These are phyloP conservation scores for Dendrophyllia cribrosa DNA, from an alignment of 64 coral and sea anemone genomes.

Conservation along the genomic window DNA sequence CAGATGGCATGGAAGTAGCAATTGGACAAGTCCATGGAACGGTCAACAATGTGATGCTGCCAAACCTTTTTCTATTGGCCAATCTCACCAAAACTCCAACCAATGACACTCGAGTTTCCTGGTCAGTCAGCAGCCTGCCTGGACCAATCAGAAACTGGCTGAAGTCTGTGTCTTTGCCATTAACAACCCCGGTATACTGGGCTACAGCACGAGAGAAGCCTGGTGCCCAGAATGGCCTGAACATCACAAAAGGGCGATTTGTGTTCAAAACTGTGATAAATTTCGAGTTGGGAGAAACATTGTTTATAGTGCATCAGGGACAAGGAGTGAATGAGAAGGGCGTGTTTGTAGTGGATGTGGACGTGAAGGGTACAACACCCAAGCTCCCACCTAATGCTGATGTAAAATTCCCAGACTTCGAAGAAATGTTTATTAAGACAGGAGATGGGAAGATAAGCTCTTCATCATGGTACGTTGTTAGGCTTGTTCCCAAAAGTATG, in stretches of 20 bases:
- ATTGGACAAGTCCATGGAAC: conserved; percentile 43
- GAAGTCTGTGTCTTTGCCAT: conserved; percentile 42
- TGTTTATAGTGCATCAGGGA: conserved; percentile 54
- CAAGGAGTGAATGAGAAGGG: conserved; percentile 55
- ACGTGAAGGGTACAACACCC: conserved; percentile 49
- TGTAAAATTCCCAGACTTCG: conserved; percentile 52
- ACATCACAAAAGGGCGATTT: conserved; percentile 60
- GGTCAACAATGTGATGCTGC: conserved; percentile 68
- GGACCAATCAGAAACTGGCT: conserved; percentile 72
- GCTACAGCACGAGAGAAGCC: conserved; percentile 32
- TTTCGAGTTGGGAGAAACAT: conserved; percentile 25
- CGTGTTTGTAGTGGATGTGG: conserved; percentile 56
- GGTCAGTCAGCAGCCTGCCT: conserved; percentile 26
- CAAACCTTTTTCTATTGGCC: conserved; percentile 47
- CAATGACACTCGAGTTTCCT: conserved; percentile 54
- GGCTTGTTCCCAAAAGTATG: neutral
- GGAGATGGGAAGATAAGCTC: conserved; percentile 43
- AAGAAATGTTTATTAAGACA: conserved; percentile 46
- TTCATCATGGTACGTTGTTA: conserved; percentile 18
- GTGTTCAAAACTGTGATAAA: conserved; percentile 34
- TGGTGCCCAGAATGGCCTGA: conserved; percentile 57
- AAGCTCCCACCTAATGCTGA: conserved; percentile 32
- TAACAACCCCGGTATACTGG: conserved; percentile 62
- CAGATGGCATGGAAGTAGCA: conserved; percentile 40
- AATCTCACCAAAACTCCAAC: conserved; percentile 52